Base-by-base conservation (phyloP, 2,113 vertebrate genomes). In the Psilopogon haemacephalus region DNA sequence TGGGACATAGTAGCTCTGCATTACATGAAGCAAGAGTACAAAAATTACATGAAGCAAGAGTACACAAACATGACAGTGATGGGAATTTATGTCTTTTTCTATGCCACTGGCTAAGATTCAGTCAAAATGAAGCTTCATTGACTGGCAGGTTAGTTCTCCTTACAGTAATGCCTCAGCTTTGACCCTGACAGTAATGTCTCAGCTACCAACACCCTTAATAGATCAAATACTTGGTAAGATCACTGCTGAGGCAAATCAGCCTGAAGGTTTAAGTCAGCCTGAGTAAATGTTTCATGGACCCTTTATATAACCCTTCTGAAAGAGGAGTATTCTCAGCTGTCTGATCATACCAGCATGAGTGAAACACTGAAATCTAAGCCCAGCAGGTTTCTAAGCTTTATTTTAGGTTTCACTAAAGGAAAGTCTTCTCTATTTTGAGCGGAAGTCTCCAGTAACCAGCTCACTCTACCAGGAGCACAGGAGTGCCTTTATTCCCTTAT, bases 1-100 rank as follows among this genome's bases (percentile, higher is more conserved):
- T 44, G 26, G 20, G 12, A 58, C 20, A 4, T 2, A 10, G 11
- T 5, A 2, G 3, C 42, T 27, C 69, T 33, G 65, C 1, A 0
- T 30, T 1, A 0, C 12, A 55, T 32, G 12, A 9, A 70, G 59
- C 9, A 44, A 37, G 54, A 38, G 38, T 11, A 26, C 5, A 2
- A 3, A 23, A 42, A 15, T 30, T 1, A 0, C 12, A 55, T 32
- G 12, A 9, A 70, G 59, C 9, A 44, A 37, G 54, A 38, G 38
- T 11, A 26, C 5, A 2, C 3, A 23, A 42, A 15, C 15, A 8
- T 4, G 32, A 32, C 27, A 13, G 33, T 5, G 26, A 30, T 9
- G 33, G 33, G 30, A n/a, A 50, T 42, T 37, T 11, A 3, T 9
- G 59, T 33, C 20, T 65, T 72, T 77, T 88, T 59, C 54, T 28